Conservation (phyloP, 2,888 invertebrate species). For the Chalcis sispes region DNA sequence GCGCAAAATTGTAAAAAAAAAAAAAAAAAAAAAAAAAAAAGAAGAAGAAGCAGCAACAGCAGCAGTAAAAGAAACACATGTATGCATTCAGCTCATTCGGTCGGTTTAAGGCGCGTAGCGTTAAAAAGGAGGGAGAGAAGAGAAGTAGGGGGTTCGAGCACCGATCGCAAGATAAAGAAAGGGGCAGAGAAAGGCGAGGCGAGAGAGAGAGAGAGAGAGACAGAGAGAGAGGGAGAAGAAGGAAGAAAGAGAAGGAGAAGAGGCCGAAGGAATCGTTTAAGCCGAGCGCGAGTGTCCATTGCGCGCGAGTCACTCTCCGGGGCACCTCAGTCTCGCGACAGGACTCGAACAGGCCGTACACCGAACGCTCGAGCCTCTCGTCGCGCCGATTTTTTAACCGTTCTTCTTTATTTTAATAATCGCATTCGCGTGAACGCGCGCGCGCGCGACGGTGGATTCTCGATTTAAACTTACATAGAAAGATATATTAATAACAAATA, state of each 20-base stretch:
- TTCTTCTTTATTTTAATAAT: too few relatives aligned
- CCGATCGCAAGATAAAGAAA: conserved; percentile 44
- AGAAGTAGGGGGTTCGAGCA: too few relatives aligned
- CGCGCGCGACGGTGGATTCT: neutral
- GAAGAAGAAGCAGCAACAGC: too few relatives aligned
- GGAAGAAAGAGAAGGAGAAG: neutral
- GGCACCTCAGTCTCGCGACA: conserved; percentile 71
- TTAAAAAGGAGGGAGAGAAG: too few relatives aligned
- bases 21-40: too few relatives aligned
- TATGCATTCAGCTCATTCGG: too few relatives aligned
- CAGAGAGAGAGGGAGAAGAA: neutral
- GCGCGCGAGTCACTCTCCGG: neutral
- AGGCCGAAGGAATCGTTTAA: conserved; percentile 20
- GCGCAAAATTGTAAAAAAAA: too few relatives aligned
- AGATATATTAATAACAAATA: too few relatives aligned
- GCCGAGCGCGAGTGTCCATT: conserved; percentile 4
- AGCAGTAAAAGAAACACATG: too few relatives aligned
- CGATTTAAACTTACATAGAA: too few relatives aligned
- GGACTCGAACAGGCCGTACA: conserved; percentile 66
- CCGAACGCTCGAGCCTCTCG: neutral
- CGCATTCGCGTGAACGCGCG: neutral
- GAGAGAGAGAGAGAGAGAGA: conserved; percentile 16
- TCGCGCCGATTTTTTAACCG: neutral
- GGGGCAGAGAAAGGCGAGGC: conserved; percentile 18
- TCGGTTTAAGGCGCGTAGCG: too few relatives aligned